phyloP scores from a whole-genome alignment of 1,140 invertebrate species.

The Pteromalus puparum region DNA sequence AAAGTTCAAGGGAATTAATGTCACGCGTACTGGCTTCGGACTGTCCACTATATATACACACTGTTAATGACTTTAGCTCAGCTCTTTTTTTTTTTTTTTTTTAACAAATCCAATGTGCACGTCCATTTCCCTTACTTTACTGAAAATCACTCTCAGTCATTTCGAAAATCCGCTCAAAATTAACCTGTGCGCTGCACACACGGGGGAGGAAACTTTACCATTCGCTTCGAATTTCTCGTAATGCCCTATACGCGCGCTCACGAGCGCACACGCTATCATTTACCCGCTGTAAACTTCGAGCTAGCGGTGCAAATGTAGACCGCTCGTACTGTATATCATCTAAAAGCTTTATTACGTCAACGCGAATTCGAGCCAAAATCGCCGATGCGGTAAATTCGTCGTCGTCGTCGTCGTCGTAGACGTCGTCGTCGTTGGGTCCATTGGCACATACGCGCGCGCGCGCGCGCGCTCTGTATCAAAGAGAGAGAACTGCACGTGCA shows the following conservation, averaged over 20 bases:
- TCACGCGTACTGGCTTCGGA: background rate
- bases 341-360: slow-evolving; percentile 37
- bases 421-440: background rate
- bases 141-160: no score
- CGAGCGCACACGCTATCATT: background rate
- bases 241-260: background rate
- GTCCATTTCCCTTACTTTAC: no score
- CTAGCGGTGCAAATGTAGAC: background rate
- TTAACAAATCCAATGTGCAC: no score
- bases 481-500: background rate
- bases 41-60: background rate
- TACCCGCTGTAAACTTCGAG: slow-evolving; percentile 11
- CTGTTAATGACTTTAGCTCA: background rate
- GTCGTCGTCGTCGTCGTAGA: background rate
- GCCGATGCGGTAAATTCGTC: slow-evolving; percentile 29
- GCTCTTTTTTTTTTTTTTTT: no score
- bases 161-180: background rate
- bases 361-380: slow-evolving; percentile 21
- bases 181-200: background rate
- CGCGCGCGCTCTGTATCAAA: background rate
- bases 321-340: background rate
- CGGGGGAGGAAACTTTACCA: background rate
- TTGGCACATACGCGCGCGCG: background rate
- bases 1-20: background rate
- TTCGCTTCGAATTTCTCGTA: slow-evolving; percentile 8